Conservation (phyloP, 2,113 vertebrate genomes). For the Leptosomus discolor region DNA sequence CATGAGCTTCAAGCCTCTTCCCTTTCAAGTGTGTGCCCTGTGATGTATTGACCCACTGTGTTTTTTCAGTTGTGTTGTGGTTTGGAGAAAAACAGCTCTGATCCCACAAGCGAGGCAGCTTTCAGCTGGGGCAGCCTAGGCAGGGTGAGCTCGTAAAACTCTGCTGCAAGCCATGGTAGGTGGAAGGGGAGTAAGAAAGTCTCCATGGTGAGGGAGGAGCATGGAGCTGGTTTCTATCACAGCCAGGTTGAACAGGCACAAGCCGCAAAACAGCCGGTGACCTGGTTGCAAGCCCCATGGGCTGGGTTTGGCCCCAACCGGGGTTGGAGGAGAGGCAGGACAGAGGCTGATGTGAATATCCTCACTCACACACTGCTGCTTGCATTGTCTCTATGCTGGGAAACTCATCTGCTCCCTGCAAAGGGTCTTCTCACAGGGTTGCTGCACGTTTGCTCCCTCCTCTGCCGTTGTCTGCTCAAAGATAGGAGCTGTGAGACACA, state of each 20-base stretch:
- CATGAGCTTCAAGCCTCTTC: constrained; percentile 26
- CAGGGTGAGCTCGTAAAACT: background rate
- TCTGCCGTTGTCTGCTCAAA: background rate
- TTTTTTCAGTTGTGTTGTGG: constrained; percentile 61
- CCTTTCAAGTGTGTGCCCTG: constrained; percentile 46
- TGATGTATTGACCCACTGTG: constrained; percentile 28
- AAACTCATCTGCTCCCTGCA: background rate
- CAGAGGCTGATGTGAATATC: background rate
- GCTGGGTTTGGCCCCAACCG: background rate
- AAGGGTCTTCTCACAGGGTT: background rate
- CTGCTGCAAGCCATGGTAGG: background rate
- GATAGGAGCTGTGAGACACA: background rate
- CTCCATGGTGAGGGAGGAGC: rapidly evolving
- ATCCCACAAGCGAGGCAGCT: background rate
- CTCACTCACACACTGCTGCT: background rate
- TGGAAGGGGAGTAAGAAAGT: background rate
- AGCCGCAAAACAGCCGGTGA: background rate
- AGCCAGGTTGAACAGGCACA: background rate
- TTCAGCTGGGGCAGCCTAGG: background rate
- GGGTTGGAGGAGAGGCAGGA: background rate
- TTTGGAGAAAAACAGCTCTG: constrained; percentile 3
- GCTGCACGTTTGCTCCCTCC: background rate
- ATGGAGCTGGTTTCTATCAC: background rate
- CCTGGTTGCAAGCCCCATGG: background rate
- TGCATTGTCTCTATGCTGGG: background rate